phyloP scores from a whole-genome alignment of 2,113 vertebrate species.

The Myotis yumanensis region DNA sequence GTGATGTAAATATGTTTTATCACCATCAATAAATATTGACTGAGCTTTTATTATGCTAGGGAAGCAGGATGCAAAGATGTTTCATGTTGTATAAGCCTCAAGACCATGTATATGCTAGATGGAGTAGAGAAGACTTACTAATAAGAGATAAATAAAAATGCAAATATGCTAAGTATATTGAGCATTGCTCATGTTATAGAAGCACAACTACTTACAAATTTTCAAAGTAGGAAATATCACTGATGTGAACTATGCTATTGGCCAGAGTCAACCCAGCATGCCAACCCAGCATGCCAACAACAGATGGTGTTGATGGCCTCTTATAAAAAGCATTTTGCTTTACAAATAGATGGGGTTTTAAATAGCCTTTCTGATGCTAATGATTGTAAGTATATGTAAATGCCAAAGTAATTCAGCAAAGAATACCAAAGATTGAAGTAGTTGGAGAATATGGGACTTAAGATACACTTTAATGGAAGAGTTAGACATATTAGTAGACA shows the following conservation, averaged over 20 bases:
- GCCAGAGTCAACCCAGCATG: background rate
- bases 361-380: conserved; percentile 1
- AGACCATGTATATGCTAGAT: background rate
- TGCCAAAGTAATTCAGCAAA: background rate
- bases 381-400: background rate
- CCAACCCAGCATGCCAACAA: background rate
- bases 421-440: background rate
- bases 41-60: conserved; percentile 31
- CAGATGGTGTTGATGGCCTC: background rate
- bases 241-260: background rate
- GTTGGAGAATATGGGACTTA: background rate
- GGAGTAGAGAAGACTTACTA: background rate
- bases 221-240: background rate
- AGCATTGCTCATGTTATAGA: background rate
- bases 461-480: background rate
- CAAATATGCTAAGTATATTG: background rate
- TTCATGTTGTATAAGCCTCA: background rate
- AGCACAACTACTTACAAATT: background rate
- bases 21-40: background rate
- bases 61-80: background rate
- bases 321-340: background rate
- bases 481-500: background rate
- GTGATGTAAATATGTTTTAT: conserved; percentile 23
- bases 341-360: background rate
- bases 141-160: background rate